Evolutionary conservation across 1,140 invertebrate species (phyloP).

Genomic region (Stegodyphus dumicola): DNA sequence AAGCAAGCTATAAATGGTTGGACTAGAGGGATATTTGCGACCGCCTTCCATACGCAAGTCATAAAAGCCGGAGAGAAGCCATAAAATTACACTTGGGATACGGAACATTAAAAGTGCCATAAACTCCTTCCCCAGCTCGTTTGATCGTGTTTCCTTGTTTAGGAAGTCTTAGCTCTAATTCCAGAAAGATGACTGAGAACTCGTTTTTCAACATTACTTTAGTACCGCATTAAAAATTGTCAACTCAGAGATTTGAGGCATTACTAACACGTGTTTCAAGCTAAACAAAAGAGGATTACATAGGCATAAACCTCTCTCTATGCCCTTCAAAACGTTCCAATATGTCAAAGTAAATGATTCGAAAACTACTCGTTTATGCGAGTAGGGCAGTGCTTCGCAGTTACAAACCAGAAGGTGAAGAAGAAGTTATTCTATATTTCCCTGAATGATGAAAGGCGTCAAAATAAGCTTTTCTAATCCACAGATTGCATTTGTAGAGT

Average conservation of each 20-base stretch:
- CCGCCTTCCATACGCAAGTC: constrained; percentile 47
- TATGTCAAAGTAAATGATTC: constrained; percentile 8
- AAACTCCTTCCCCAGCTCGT: constrained; percentile 53
- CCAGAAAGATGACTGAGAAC: constrained; percentile 15
- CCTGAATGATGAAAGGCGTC: too few relatives aligned
- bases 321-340: background rate
- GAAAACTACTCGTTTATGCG: background rate
- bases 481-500: too few relatives aligned
- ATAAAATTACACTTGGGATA: constrained; percentile 56
- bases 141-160: constrained; percentile 57
- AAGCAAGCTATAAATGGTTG: constrained; percentile 29
- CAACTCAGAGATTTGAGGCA: constrained; percentile 34
- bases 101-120: constrained; percentile 57
- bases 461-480: too few relatives aligned
- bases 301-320: constrained; percentile 1
- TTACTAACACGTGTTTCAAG: constrained; percentile 37
- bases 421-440: too few relatives aligned
- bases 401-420: too few relatives aligned
- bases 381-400: too few relatives aligned
- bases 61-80: constrained; percentile 51
- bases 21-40: constrained; percentile 28
- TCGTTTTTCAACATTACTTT: constrained; percentile 56
- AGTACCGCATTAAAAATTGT: constrained; percentile 54
- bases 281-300: constrained; percentile 37
- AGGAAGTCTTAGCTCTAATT: constrained; percentile 51